Evolutionary conservation across 2,888 invertebrate species (phyloP).

Genomic region (Anodontia alba): DNA sequence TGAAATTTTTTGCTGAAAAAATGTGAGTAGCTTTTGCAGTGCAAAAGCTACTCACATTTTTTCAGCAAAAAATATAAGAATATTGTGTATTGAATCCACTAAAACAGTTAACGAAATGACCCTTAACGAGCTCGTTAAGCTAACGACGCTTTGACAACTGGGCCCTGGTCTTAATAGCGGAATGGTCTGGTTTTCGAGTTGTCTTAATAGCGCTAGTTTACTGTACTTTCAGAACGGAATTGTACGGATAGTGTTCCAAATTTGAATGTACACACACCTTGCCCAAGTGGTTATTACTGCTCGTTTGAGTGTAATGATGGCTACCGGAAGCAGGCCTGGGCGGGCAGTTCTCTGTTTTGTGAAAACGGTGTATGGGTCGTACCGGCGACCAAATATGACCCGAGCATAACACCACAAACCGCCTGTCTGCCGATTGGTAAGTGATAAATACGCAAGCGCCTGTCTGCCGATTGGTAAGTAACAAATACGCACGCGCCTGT

Average conservation of each 20-base stretch:
- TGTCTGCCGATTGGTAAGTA: background rate
- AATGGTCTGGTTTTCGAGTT: too few species aligned
- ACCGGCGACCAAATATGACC: background rate
- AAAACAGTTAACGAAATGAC: too few species aligned
- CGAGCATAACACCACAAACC: background rate
- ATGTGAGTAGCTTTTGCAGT: too few species aligned
- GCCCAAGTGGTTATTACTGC: background rate
- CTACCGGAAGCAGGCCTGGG: background rate
- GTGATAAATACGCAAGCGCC: background rate
- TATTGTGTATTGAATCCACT: too few species aligned
- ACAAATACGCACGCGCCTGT: background rate
- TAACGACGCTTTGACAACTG: too few species aligned
- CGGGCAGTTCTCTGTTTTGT: background rate
- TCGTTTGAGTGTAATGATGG: background rate
- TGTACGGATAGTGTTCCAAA: background rate
- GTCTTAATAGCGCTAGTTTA: too few species aligned
- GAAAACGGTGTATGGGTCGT: background rate
- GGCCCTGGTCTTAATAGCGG: too few species aligned
- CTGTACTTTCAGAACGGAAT: background rate
- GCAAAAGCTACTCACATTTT: too few species aligned
- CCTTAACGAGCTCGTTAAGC: too few species aligned
- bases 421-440: background rate
- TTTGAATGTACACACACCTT: background rate
- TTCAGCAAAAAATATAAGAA: too few species aligned
- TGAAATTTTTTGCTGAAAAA: too few species aligned